Conservation (phyloP, 1,140 invertebrate species). For the Nomia melanderi region DNA sequence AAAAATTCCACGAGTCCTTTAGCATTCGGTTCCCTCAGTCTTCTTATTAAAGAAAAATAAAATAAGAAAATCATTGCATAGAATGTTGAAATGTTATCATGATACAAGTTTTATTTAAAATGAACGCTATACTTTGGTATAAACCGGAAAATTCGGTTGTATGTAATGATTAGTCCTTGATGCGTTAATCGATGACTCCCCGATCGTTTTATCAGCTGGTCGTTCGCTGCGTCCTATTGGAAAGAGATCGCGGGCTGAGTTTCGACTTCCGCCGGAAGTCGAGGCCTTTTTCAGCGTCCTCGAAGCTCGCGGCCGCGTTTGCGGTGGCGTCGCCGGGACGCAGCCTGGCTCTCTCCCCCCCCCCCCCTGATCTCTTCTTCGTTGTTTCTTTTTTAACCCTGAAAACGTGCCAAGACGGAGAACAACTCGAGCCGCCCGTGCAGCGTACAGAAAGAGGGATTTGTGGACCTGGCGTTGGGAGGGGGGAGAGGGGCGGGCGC, state of each 20-base stretch:
- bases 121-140: too few species aligned
- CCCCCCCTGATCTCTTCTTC: not conserved
- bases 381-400: constrained; percentile 53
- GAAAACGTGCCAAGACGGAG: constrained; percentile 59
- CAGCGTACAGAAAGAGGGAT: constrained; percentile 19
- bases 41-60: too few species aligned
- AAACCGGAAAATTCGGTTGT: too few species aligned
- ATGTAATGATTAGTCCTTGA: too few species aligned
- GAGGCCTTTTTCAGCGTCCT: constrained; percentile 1
- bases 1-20: too few species aligned
- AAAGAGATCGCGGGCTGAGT: constrained; percentile 38
- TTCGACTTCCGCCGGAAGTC: constrained; percentile 54
- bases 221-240: constrained; percentile 40
- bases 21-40: too few species aligned
- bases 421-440: not conserved
- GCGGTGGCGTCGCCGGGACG: not conserved
- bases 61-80: too few species aligned
- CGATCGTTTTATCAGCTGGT: too few species aligned
- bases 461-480: too few species aligned
- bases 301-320: constrained; percentile 1
- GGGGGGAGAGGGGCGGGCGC: not conserved
- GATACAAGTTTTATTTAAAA: too few species aligned
- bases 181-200: too few species aligned
- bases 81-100: too few species aligned
- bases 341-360: not conserved